Evolutionary conservation across 2,113 vertebrate species (phyloP), one percentile per base, ranked within the genome.

Genomic region (Leiothrix lutea): DNA sequence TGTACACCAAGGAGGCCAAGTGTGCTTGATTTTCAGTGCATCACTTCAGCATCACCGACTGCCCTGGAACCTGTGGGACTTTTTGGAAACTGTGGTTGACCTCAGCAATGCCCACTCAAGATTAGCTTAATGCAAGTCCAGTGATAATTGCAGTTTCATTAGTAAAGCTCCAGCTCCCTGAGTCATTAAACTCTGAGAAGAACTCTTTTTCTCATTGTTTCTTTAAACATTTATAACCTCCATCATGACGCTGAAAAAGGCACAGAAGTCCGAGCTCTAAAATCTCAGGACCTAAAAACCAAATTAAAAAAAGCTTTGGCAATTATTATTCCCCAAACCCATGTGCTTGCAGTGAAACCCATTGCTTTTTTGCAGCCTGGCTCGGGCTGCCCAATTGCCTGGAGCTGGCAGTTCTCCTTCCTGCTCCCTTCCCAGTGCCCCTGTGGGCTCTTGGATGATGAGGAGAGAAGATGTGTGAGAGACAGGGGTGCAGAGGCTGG

Each of bases 81-180:
- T 77, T 82, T 75, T 44, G 92, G 92, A 94, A 92, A 54, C 72
- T n/a, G 85, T 66, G 86, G 79, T 66, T 94, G 86, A 87, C 78
- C 94, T 90, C 88, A 93, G 64, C 4, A 8, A 35, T 70, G 67
- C 9, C 38, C 75, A 54, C 42, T 77, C 66, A 3, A 3, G 47
- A 83, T 90, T 65, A 92, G 42, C 19, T 86, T 86, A 83, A 88
- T 92, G 82, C 58, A 74, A 94, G 66, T 53, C 38, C 67, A 66
- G 64, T 44, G 71, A 74, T 83, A 95, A 86, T 35, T 54, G 38
- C 58, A 51, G 48, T 74, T 94, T 94, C 40, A 71, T 84, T 81
- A 92, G 36, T 64, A 92, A 84, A 86, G 40, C 51, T 81, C 19
- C 53, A 64, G 65, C 61, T 86, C 44, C 56, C 26, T 56, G 44